Percentiles rank a stretch among this genome's conserved stretches.
Conservation (phyloP, 2,797 vertebrate species). For the Channallabes apus region DNA sequence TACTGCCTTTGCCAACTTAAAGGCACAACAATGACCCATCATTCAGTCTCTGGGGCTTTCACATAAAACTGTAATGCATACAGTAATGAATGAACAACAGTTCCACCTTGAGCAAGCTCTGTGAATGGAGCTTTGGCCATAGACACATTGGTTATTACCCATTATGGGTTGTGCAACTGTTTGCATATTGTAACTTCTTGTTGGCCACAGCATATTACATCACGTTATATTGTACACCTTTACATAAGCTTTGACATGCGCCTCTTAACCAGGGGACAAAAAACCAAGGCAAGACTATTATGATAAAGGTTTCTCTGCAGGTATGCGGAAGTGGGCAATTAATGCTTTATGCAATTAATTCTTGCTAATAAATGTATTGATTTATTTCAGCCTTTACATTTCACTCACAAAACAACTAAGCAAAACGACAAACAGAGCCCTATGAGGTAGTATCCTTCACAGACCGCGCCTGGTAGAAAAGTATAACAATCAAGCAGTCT, state of each 20-base stretch:
- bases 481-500: conserved; percentile 20
- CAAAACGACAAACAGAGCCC: neutral
- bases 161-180: too few relatives aligned
- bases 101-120: too few relatives aligned
- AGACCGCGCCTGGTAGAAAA: conserved; percentile 18
- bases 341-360: neutral
- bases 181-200: neutral
- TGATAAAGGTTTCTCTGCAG: neutral
- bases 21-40: too few relatives aligned
- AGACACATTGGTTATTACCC: neutral
- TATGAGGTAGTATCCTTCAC: neutral
- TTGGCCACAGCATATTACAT: neutral
- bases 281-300: neutral
- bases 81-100: too few relatives aligned
- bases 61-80: too few relatives aligned
- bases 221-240: neutral
- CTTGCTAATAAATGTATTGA: neutral
- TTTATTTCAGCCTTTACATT: neutral
- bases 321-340: neutral
- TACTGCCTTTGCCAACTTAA: too few relatives aligned
- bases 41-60: too few relatives aligned
- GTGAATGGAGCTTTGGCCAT: neutral
- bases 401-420: neutral
- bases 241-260: neutral
- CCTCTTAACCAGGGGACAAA: neutral